These are phyloP conservation scores for Phycodurus eques DNA, from an alignment of 2,113 vertebrate genomes.

Conservation along the genomic window DNA sequence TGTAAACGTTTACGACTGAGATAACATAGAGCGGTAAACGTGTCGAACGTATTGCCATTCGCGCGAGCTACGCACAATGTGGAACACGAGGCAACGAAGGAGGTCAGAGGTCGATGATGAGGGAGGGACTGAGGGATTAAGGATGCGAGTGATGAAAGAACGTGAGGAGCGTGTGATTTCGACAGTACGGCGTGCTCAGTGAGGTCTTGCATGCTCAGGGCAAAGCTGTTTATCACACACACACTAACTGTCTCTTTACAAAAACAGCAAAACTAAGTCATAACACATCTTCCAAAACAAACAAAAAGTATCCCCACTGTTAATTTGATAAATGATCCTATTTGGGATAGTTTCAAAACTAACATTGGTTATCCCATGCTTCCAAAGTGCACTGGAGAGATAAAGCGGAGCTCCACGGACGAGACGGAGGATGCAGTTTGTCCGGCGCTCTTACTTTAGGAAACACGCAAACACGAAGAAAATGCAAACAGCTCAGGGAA, in stretches of 20 bases:
- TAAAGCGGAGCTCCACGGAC: not conserved
- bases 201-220: conserved; percentile 28
- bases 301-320: not conserved
- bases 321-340: not conserved
- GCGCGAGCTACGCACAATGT: conserved; percentile 34
- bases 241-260: not conserved
- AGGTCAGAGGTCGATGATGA: conserved; percentile 60
- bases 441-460: not conserved
- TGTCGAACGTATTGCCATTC: conserved; percentile 42
- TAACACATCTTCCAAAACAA: not conserved
- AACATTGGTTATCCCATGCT: not conserved
- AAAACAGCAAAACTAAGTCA: too few species aligned
- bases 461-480: not conserved
- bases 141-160: conserved; percentile 44
- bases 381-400: not conserved
- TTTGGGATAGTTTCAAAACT: not conserved
- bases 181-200: conserved; percentile 38
- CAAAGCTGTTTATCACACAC: conserved; percentile 24
- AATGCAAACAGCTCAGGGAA: not conserved
- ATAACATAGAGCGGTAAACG: conserved; percentile 42
- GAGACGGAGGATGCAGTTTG: not conserved
- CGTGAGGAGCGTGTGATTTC: conserved; percentile 51
- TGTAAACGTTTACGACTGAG: not conserved
- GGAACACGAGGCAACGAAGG: conserved; percentile 59
- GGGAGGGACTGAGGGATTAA: conserved; percentile 51